These are phyloP conservation scores for Phasia obesa DNA, from an alignment of 2,888 invertebrate genomes.

Conservation along the genomic window DNA sequence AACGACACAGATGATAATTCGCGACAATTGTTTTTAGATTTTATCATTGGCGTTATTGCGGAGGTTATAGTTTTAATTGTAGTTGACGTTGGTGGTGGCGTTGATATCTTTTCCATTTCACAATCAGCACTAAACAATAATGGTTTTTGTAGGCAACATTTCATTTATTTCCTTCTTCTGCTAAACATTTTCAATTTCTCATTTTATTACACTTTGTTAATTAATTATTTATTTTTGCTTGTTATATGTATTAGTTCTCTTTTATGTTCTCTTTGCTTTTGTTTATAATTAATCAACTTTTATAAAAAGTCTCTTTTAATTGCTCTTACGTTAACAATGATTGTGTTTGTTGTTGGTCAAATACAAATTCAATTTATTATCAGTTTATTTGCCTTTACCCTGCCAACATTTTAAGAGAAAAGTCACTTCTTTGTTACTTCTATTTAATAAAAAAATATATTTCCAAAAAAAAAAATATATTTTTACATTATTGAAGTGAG, in stretches of 20 bases:
- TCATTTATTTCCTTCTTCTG: slow-evolving; percentile 33
- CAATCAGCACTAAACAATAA: slow-evolving; percentile 74
- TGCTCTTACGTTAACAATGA: slow-evolving; percentile 11
- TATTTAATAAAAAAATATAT: too few species aligned
- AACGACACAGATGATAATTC: slow-evolving; percentile 20
- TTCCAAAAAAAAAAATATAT: too few species aligned
- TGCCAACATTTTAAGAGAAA: too few species aligned
- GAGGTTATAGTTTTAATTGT: slow-evolving; percentile 1
- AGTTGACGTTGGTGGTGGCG: slow-evolving; percentile 4
- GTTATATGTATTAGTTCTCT: slow-evolving; percentile 32
- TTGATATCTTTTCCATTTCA: slow-evolving; percentile 77
- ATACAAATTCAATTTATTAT: slow-evolving; percentile 44
- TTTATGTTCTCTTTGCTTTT: slow-evolving; percentile 24
- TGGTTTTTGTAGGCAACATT: slow-evolving; percentile 54
- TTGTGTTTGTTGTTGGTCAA: slow-evolving; percentile 30
- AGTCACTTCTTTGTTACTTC: too few species aligned
- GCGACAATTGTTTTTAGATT: slow-evolving; percentile 13
- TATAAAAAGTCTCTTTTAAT: slow-evolving; percentile 17
- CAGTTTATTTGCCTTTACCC: slow-evolving; percentile 20
- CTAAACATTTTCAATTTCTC: slow-evolving; percentile 25
- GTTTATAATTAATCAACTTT: slow-evolving; percentile 35
- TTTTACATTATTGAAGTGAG: too few species aligned
- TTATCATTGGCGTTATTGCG: slow-evolving; percentile 56
- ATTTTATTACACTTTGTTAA: slow-evolving; percentile 37
- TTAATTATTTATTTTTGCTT: slow-evolving; percentile 16